Conservation (phyloP, 1,140 invertebrate species). For the Trialeurodes vaporariorum region DNA sequence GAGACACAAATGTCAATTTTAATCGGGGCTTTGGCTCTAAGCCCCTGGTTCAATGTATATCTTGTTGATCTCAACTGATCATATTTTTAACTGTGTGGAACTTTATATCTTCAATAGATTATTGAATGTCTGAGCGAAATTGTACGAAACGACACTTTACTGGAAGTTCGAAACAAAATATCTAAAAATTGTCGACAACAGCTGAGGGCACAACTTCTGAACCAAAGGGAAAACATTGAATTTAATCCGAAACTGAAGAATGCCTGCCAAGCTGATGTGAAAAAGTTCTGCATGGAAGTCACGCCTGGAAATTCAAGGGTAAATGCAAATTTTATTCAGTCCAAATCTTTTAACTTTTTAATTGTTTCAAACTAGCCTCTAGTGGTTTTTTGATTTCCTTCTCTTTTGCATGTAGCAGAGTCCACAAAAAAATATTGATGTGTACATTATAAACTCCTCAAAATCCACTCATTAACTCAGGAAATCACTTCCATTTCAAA, state of each 20-base stretch:
- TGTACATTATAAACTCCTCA: too few species aligned
- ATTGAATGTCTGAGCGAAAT: slow-evolving; percentile 83
- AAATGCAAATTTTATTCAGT: too few species aligned
- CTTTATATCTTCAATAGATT: slow-evolving; percentile 45
- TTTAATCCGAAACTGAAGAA: slow-evolving; percentile 68
- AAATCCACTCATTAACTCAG: too few species aligned
- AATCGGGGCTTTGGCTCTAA: not conserved
- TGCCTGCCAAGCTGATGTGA: slow-evolving; percentile 65
- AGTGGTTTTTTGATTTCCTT: too few species aligned
- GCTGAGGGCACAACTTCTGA: slow-evolving; percentile 73
- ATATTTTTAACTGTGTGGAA: not conserved
- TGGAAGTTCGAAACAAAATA: slow-evolving; percentile 60
- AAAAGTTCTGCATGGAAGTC: slow-evolving; percentile 54
- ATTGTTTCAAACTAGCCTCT: too few species aligned
- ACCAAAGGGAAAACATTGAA: slow-evolving; percentile 72
- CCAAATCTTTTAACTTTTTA: too few species aligned
- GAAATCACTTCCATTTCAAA: too few species aligned
- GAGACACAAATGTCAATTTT: not conserved
- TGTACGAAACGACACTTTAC: slow-evolving; percentile 77
- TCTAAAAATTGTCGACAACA: slow-evolving; percentile 78
- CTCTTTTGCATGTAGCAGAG: too few species aligned
- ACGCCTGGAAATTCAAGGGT: slow-evolving; percentile 63
- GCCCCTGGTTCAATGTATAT: not conserved
- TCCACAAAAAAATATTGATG: too few species aligned
- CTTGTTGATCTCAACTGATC: too few species aligned